Base-by-base conservation (phyloP, 2,113 vertebrate species). In the Scomber colias region DNA sequence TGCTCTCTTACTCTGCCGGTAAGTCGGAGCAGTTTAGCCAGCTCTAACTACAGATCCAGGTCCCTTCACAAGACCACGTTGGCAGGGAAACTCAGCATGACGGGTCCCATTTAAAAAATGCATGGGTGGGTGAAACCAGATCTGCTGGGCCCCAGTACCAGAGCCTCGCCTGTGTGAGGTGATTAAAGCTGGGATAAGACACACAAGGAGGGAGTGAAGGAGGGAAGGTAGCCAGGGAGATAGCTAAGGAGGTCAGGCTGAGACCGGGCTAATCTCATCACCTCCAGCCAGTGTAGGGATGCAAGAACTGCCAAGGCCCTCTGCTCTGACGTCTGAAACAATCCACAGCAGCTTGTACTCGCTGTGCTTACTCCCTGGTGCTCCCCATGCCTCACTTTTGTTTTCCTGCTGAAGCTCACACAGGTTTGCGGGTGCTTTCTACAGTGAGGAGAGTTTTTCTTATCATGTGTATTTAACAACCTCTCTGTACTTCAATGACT, bases 1-100 rank as follows among this genome's bases (percentile, higher is more conserved):
- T 97, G 90, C 96, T 99, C n/a, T 97, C 96, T 0, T 99, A 99
- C 85, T 71, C 96, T 71, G 92, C 95, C 45, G 91, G 98, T 99
- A 92, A 98, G 98, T 98, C 89, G 15, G 12, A 51, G 60, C 35
- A 48, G 75, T 67, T 84, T 48, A 60, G 45, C n/a, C 65, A 56
- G 74, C 74, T 27, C 63, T 53, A 21, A 79, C 21, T 72, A 60
- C 69, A 77, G 17, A 67, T 56, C 55, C 48, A 53, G 63, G 5
- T 66, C 70, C 50, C 54, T 70, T 82, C 48, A 27, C 40, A 54
- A 27, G 63, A 30, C 44, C 8, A 6, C 10, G 46, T 45, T 68
- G 71, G 71, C 81, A 77, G 68, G 63, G 72, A 82, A 87, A 71
- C 64, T 31, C 35, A 45, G 59, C 59, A 54, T 68, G 77, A 71